These are phyloP conservation scores for Hydractinia symbiolongicarpus DNA, from an alignment of 30 jellyfish, hydroid and myxozoan genomes.

Conservation along the genomic window DNA sequence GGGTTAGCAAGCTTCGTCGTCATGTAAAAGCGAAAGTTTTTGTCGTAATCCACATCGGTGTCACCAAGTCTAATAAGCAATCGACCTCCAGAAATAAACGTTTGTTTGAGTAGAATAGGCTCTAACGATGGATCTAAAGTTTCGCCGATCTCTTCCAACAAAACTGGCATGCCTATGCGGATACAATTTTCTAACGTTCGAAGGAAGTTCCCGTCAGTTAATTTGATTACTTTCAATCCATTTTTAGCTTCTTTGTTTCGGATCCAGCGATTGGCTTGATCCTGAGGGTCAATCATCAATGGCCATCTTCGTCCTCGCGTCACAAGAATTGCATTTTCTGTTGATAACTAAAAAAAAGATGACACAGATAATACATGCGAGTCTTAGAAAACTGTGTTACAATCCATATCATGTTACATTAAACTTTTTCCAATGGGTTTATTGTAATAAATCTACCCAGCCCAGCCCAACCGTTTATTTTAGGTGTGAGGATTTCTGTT, in stretches of 20 bases:
- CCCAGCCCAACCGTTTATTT: too few species aligned
- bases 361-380: background rate
- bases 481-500: too few species aligned
- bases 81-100: slow-evolving; percentile 91
- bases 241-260: slow-evolving; percentile 67
- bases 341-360: slow-evolving; percentile 50
- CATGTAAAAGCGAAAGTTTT: slow-evolving; percentile 84
- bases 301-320: slow-evolving; percentile 98
- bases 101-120: slow-evolving; percentile 82
- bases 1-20: slow-evolving; percentile 93
- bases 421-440: too few species aligned
- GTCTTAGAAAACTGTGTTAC: too few species aligned
- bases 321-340: slow-evolving; percentile 91
- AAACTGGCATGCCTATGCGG: slow-evolving; percentile 86
- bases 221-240: slow-evolving; percentile 79
- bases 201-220: slow-evolving; percentile 72
- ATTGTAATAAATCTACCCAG: too few species aligned
- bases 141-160: slow-evolving; percentile 87
- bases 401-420: too few species aligned
- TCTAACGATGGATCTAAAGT: slow-evolving; percentile 89
- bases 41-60: slow-evolving; percentile 85
- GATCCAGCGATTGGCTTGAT: slow-evolving; percentile 95
- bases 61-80: slow-evolving; percentile 91
- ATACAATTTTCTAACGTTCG: slow-evolving; percentile 85
- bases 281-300: slow-evolving; percentile 97